Evolutionary conservation across 2,797 vertebrate genomes (phyloP).

Genomic region (Staurois parvus): DNA sequence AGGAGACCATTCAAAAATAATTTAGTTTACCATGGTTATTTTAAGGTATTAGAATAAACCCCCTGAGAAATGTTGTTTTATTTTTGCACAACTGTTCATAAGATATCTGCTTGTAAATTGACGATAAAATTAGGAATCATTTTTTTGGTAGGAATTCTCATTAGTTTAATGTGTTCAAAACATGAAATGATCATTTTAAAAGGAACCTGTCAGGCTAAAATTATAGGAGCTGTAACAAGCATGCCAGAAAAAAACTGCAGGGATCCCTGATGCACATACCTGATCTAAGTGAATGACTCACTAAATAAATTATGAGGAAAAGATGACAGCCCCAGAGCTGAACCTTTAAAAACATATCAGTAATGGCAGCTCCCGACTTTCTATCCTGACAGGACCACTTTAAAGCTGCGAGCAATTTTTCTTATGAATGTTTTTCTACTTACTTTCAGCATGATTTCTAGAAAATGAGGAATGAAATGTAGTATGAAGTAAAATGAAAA

Average conservation of each 20-base stretch:
- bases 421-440: neutral
- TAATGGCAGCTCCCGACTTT: slow-evolving; percentile 52
- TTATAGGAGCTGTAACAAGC: neutral
- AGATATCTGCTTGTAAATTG: neutral
- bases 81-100: neutral
- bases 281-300: neutral
- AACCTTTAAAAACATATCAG: slow-evolving; percentile 55
- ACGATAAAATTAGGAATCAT: neutral
- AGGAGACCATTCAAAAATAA: slow-evolving; percentile 31
- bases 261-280: neutral
- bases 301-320: neutral
- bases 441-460: neutral
- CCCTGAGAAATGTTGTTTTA: neutral
- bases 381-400: neutral
- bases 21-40: slow-evolving; percentile 30
- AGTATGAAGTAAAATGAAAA: no score
- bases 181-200: neutral
- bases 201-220: neutral
- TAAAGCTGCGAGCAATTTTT: neutral
- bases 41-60: slow-evolving; percentile 10
- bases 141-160: neutral
- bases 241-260: neutral
- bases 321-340: neutral
- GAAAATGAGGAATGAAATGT: no score
- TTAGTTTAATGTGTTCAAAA: neutral